These are phyloP conservation scores for Schlechtendalia chinensis DNA, from an alignment of 1,140 invertebrate species.

Conservation along the genomic window DNA sequence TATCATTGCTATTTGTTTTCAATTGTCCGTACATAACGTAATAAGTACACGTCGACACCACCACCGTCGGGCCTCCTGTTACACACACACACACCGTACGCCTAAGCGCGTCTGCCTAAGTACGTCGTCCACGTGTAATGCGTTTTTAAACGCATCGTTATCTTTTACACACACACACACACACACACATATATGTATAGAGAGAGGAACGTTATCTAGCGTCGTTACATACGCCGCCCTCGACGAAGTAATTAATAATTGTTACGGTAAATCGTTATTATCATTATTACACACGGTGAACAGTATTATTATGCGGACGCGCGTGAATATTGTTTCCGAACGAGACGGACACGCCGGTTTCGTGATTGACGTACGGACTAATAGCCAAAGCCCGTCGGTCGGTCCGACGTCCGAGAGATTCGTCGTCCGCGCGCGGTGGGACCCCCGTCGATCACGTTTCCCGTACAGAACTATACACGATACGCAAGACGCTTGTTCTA, in stretches of 20 bases:
- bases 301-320: no score
- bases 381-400: not conserved
- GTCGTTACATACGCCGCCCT: no score
- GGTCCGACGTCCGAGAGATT: not conserved
- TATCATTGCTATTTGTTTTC: not conserved
- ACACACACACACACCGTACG: no score
- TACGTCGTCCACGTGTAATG: constrained; percentile 21
- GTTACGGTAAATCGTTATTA: no score
- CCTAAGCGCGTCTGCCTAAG: no score
- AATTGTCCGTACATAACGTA: not conserved
- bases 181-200: no score
- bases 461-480: not conserved
- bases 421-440: not conserved
- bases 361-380: constrained; percentile 18
- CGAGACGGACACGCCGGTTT: not conserved
- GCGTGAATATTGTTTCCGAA: not conserved
- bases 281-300: no score
- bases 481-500: not conserved
- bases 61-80: no score
- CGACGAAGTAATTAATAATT: constrained; percentile 30
- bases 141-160: constrained; percentile 33
- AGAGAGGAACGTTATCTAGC: no score
- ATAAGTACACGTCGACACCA: no score
- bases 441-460: not conserved
- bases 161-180: no score